Evolutionary conservation across 2,113 vertebrate genomes (phyloP).

Genomic region (Esox niger): DNA sequence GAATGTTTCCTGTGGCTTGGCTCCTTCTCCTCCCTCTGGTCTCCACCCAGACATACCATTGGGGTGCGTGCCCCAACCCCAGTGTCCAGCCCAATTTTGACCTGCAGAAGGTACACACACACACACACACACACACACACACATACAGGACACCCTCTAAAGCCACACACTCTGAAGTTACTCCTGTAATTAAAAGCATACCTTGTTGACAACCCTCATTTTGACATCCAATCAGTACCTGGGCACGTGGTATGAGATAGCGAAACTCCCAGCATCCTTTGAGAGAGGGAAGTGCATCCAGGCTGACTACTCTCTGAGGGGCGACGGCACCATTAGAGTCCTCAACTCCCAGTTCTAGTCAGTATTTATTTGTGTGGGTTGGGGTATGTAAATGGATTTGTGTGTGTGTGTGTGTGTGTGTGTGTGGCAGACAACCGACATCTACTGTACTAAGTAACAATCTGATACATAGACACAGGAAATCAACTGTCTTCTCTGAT

Average conservation of each 20-base stretch:
- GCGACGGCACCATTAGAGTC: conserved; percentile 63
- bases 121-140: neutral
- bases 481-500: too few relatives aligned
- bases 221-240: conserved; percentile 59
- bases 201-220: too few relatives aligned
- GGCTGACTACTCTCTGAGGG: conserved; percentile 57
- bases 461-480: too few relatives aligned
- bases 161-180: too few relatives aligned
- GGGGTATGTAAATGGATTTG: too few relatives aligned
- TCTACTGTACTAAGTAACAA: too few relatives aligned
- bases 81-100: conserved; percentile 80
- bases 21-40: conserved; percentile 54
- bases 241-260: conserved; percentile 75
- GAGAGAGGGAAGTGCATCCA: conserved; percentile 71
- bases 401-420: too few relatives aligned
- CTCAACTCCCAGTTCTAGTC: conserved; percentile 43
- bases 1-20: conserved; percentile 26
- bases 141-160: too few relatives aligned
- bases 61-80: conserved; percentile 79
- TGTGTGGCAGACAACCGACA: too few relatives aligned
- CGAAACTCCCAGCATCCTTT: conserved; percentile 63
- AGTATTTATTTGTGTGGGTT: too few relatives aligned
- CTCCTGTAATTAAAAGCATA: neutral
- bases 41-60: conserved; percentile 75
- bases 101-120: conserved; percentile 33